These are phyloP conservation scores for Leptosomus discolor DNA, from an alignment of 2,113 vertebrate species.

Conservation along the genomic window DNA sequence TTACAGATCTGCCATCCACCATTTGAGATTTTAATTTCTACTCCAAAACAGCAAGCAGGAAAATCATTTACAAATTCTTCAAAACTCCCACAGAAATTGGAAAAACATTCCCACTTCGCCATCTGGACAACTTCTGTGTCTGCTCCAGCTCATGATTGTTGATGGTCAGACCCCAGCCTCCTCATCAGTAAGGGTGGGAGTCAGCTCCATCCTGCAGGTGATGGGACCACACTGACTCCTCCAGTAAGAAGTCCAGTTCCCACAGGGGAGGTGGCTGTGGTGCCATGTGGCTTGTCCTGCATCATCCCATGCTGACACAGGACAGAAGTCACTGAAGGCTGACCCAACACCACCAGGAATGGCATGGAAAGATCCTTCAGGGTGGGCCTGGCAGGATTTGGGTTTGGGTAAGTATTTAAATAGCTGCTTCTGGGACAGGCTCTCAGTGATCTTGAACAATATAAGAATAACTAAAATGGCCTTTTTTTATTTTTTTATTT, in stretches of 20 bases:
- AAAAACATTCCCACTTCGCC: background rate
- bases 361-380: background rate
- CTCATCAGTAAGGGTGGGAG: background rate
- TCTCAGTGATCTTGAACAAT: background rate
- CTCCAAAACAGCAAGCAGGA: slow-evolving; percentile 20
- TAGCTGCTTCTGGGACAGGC: background rate
- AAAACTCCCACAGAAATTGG: background rate
- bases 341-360: background rate
- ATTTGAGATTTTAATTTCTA: background rate
- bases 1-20: background rate
- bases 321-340: background rate
- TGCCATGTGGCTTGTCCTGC: background rate
- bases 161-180: background rate
- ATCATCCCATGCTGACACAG: background rate
- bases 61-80: background rate
- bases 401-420: background rate
- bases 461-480: background rate
- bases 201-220: background rate
- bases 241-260: background rate
- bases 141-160: background rate
- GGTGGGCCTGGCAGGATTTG: background rate
- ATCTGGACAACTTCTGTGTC: background rate
- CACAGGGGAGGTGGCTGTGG: background rate
- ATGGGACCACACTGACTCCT: background rate
- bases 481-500: background rate